Evolutionary conservation across 2,888 invertebrate genomes (phyloP), one percentile per base, ranked within the genome.

Genomic region (Brachypalpus laphriformis): DNA sequence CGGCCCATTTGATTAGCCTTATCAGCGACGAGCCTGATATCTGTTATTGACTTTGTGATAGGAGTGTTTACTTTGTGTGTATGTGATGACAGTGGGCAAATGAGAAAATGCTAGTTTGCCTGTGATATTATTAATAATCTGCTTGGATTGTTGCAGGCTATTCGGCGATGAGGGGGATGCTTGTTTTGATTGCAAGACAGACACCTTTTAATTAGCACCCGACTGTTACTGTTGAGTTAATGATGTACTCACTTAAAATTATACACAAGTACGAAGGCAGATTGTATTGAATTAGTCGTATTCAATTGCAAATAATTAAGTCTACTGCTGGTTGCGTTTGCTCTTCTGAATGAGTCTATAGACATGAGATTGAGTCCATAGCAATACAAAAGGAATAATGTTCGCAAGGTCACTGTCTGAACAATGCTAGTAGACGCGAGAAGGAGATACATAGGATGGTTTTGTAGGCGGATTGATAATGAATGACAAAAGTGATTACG

Each of bases 11-110:
- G 71, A 82, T 82, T 71, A 63, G 42, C 25, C 63, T 77, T 82
- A 77, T 82, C 82, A 82, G 20, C 14, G 49, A 8, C 14, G 49
- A 8, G 28, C 45, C 20, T 82, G 71, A 66, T 82, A 82, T 77
- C 77, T 72, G 77, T 14, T 82, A 77, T 82, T 82, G 82, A 59
- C 82, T 77, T 65, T 77, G 7, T 11, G 77, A 82, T 82, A 59
- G 37, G 51, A 45, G 37, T 77, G 61, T 71, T 82, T 77, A 66
- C 59, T 28, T 56, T 63, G 25, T 59, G 57, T 45, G 16, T 59
- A 20, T 34, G 47, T 37, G 54, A 70, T 70, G 59, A 18, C 49
- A 72, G 34, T 51, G 34, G n/a, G 18, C 40, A 72, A 49, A 51
- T 72, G 61, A 16, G 63, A 72, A 59, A 71, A 47, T 71, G 31